These are phyloP conservation scores for Apamea monoglypha DNA, from an alignment of 2,888 invertebrate genomes.

Conservation along the genomic window DNA sequence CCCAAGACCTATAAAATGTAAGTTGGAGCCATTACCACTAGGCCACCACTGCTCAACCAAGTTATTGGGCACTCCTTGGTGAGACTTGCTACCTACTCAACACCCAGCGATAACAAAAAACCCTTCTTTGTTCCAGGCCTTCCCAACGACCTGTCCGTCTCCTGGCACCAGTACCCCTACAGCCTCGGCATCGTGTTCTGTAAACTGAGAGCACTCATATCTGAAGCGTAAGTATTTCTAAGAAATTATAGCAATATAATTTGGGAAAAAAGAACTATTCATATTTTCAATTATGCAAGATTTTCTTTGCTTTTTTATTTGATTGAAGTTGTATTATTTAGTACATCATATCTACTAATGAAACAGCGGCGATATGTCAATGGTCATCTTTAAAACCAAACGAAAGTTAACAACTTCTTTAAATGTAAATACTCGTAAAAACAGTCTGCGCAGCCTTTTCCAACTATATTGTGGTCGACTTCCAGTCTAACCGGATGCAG, in stretches of 20 bases:
- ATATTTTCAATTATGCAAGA: neutral
- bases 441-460: neutral
- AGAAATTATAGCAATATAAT: neutral
- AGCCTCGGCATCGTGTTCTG: constrained; percentile 95
- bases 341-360: neutral
- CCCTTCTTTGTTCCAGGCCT: constrained; percentile 91
- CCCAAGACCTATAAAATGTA: no score
- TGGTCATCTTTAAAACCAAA: neutral
- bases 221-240: constrained; percentile 94
- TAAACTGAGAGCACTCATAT: constrained; percentile 94
- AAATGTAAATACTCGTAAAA: neutral
- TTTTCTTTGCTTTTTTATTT: no score
- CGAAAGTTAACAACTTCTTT: neutral
- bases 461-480: neutral
- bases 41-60: neutral
- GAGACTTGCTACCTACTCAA: neutral
- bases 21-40: no score
- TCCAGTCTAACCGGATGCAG: neutral
- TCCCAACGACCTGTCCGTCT: constrained; percentile 95
- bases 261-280: neutral
- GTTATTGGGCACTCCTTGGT: neutral
- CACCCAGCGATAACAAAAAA: neutral
- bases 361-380: no score
- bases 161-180: constrained; percentile 97
- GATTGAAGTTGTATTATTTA: neutral